These are phyloP conservation scores for Ctenoplectra terminalis DNA, from an alignment of 1,140 invertebrate species.

Conservation along the genomic window DNA sequence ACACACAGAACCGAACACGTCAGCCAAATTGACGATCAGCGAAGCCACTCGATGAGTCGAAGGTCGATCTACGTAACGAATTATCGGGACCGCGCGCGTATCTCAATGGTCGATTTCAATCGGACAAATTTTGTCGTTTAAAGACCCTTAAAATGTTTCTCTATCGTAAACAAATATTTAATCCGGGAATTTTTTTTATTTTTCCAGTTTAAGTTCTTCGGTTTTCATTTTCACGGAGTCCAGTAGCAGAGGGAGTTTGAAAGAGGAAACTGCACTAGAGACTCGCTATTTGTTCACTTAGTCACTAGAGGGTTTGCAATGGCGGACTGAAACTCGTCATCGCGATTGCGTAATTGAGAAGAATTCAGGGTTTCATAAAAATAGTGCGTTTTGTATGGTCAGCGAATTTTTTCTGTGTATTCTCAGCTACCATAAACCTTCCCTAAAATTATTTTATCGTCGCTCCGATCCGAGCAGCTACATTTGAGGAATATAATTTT, in stretches of 20 bases:
- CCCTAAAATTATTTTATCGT: not conserved
- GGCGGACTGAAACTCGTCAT: not conserved
- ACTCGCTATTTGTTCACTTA: not conserved
- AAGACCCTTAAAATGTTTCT: not conserved
- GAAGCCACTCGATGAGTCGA: constrained; percentile 46
- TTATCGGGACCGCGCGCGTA: constrained; percentile 10
- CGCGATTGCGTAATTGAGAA: not conserved
- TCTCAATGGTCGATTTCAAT: not conserved
- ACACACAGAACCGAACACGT: constrained; percentile 21
- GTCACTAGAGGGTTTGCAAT: not conserved
- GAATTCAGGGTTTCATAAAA: not conserved
- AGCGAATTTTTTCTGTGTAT: not conserved
- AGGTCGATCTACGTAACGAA: constrained; percentile 42
- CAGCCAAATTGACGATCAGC: constrained; percentile 27
- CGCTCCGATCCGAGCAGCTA: not conserved
- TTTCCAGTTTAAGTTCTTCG: not conserved
- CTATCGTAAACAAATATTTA: not conserved
- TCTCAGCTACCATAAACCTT: not conserved
- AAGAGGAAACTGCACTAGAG: not conserved
- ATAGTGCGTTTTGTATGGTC: not conserved
- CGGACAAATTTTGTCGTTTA: not conserved
- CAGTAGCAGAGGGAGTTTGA: not conserved
- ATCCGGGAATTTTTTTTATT: not conserved
- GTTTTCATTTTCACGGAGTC: constrained; percentile 15
- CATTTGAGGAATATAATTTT: not conserved